Percentiles rank a stretch among this genome's conserved stretches.
Conservation (phyloP, 64 coral and sea anemone species). For the Acropora tenuis region DNA sequence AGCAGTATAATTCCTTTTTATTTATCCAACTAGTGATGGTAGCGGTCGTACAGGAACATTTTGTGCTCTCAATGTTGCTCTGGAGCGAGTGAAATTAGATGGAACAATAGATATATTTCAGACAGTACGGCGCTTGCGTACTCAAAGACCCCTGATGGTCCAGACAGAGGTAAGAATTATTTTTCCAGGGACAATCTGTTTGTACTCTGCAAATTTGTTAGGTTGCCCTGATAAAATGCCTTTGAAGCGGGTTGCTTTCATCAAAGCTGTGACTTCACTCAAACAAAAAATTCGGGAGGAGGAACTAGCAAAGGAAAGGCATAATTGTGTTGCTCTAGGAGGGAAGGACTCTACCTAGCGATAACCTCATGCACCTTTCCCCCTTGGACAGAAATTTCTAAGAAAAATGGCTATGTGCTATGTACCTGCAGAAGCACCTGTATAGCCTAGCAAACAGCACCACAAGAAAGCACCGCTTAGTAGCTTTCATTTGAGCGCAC, state of each 20-base stretch:
- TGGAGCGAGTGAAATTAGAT: constrained; percentile 95
- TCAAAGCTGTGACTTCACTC: not conserved
- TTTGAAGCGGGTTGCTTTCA: not conserved
- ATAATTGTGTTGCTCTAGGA: too few species aligned
- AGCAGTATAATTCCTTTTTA: not conserved
- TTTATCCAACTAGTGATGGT: constrained; percentile 76
- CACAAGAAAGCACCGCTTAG: not conserved
- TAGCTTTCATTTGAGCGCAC: not conserved
- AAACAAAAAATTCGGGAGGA: not conserved
- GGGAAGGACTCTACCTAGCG: too few species aligned
- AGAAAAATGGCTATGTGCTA: too few species aligned
- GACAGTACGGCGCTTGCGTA: constrained; percentile 85
- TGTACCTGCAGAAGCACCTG: too few species aligned
- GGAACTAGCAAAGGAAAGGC: too few species aligned
- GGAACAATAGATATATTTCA: constrained; percentile 85
- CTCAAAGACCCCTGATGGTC: constrained; percentile 87
- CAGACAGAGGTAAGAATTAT: constrained; percentile 62
- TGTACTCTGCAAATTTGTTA: not conserved
- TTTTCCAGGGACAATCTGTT: not conserved
- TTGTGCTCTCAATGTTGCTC: constrained; percentile 79
- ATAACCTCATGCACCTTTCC: too few species aligned
- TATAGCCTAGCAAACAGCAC: not conserved
- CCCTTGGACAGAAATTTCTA: too few species aligned
- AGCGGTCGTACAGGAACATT: constrained; percentile 97
- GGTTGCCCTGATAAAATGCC: not conserved